Conservation (phyloP, 2,797 vertebrate species). For the Acanthurus leucopareius region DNA sequence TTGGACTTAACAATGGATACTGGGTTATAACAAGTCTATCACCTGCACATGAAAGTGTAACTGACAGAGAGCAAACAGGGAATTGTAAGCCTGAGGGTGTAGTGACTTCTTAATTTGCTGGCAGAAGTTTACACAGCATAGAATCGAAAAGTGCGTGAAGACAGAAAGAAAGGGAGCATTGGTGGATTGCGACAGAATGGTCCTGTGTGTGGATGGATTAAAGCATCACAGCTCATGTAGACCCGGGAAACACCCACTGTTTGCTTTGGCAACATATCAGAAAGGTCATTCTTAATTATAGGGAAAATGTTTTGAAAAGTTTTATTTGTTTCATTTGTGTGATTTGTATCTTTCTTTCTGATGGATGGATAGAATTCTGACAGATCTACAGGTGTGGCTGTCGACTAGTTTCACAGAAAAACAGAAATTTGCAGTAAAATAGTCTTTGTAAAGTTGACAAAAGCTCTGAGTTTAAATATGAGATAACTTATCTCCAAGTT, state of each 20-base stretch:
- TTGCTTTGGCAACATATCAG: constrained; percentile 2
- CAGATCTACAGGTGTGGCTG: too few species aligned
- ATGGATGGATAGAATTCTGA: too few species aligned
- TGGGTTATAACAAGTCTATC: constrained; percentile 42
- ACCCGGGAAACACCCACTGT: constrained; percentile 14
- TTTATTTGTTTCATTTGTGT: too few species aligned
- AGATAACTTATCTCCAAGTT: too few species aligned
- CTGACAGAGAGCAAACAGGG: constrained; percentile 61
- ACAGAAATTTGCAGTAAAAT: too few species aligned
- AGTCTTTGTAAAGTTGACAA: too few species aligned
- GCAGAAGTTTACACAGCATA: constrained; percentile 39
- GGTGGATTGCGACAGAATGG: constrained; percentile 28
- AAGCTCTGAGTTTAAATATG: too few species aligned
- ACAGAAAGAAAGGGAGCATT: too few species aligned
- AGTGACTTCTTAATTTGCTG: constrained; percentile 42
- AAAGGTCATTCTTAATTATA: too few species aligned
- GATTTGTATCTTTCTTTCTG: too few species aligned
- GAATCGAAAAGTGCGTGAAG: constrained; percentile 20
- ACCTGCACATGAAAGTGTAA: background rate
- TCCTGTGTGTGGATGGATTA: constrained; percentile 52
- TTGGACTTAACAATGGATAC: background rate
- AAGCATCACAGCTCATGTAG: background rate
- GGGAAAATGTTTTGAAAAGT: too few species aligned
- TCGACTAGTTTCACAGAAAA: too few species aligned
- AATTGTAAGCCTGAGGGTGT: constrained; percentile 45